A percentile compares a stretch with the other conserved stretches of the same genome.
These are phyloP conservation scores for Coenonympha glycerion DNA, from an alignment of 2,888 invertebrate species.

Conservation along the genomic window DNA sequence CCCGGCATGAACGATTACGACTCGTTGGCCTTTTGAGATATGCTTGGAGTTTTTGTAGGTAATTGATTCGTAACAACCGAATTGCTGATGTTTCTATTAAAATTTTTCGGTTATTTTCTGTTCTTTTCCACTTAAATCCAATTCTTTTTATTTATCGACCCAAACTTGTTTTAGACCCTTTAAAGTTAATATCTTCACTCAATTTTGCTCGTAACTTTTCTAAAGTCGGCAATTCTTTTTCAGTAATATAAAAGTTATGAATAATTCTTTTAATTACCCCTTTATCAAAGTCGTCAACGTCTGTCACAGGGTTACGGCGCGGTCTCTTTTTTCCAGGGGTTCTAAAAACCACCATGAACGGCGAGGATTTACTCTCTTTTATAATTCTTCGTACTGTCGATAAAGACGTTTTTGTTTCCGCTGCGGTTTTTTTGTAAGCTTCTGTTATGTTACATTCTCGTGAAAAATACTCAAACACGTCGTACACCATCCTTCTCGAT, in stretches of 20 bases:
- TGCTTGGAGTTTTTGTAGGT: conserved; percentile 21
- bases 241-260: conserved; percentile 6
- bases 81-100: conserved; percentile 30
- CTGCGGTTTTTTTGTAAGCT: no score
- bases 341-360: no score
- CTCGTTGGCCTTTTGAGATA: not conserved
- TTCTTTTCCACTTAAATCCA: conserved; percentile 31
- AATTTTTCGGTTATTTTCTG: conserved; percentile 30
- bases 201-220: conserved; percentile 14
- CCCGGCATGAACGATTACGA: conserved; percentile 11
- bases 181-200: conserved; percentile 27
- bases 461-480: no score
- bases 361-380: no score
- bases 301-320: no score
- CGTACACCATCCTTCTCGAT: no score
- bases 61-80: conserved; percentile 19
- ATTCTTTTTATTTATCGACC: conserved; percentile 27
- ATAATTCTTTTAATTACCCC: conserved; percentile 3
- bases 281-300: no score
- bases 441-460: no score
- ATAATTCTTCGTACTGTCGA: no score
- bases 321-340: no score
- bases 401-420: no score
- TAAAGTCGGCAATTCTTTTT: conserved; percentile 8
- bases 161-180: conserved; percentile 27